Evolutionary conservation across 2,888 invertebrate species (phyloP).

Genomic region (Pyrocoelia pectoralis): DNA sequence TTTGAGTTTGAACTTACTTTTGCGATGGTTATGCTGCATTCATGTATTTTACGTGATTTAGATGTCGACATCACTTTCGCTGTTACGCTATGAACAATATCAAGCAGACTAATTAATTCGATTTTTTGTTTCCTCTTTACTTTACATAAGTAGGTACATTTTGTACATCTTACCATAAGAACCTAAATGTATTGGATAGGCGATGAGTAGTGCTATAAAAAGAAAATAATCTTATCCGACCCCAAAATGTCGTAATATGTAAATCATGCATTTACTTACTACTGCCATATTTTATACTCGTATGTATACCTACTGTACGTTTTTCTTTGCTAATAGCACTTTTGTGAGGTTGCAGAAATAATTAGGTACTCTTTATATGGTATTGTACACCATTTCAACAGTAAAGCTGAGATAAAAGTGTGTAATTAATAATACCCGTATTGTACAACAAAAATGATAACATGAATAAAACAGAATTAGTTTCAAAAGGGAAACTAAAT

Average conservation of each 20-base stretch:
- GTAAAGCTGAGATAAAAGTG: neutral
- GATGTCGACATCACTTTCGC: constrained; percentile 21
- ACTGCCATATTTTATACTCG: too few relatives aligned
- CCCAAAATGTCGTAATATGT: too few relatives aligned
- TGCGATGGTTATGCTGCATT: constrained; percentile 34
- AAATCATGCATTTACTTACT: too few relatives aligned
- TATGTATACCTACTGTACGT: neutral
- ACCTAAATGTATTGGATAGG: too few relatives aligned
- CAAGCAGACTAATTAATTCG: too few relatives aligned
- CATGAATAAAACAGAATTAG: neutral
- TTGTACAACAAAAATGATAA: neutral
- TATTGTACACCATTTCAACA: neutral
- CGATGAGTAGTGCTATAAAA: too few relatives aligned
- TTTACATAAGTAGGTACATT: too few relatives aligned
- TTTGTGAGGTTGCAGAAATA: neutral
- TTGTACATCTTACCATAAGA: too few relatives aligned
- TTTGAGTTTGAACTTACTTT: constrained; percentile 41
- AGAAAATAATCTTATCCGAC: too few relatives aligned
- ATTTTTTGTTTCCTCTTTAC: too few relatives aligned
- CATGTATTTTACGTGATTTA: constrained; percentile 32
- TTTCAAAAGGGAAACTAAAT: neutral
- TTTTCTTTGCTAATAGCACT: neutral
- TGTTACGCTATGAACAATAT: neutral
- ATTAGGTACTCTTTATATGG: neutral
- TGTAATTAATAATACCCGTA: neutral